Evolutionary conservation across 2,113 vertebrate species (phyloP).

Genomic region (Catharus minimus): DNA sequence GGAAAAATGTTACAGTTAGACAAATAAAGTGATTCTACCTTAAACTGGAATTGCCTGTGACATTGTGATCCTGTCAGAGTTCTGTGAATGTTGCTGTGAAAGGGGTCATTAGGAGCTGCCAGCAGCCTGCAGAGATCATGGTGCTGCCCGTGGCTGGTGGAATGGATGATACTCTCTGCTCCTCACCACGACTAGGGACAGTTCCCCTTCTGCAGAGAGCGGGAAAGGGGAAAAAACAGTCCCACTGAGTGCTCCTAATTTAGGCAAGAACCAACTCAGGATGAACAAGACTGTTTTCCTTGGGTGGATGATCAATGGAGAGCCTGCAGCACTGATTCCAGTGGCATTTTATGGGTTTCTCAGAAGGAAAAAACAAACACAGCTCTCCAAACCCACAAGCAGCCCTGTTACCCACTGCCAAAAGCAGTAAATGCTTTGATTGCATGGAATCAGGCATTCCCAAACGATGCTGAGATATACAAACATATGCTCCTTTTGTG

Average conservation of each 20-base stretch:
- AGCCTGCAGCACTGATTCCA: neutral
- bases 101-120: neutral
- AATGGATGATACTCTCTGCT: neutral
- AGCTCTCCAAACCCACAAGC: neutral
- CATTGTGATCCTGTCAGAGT: neutral
- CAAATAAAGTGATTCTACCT: neutral
- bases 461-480: neutral
- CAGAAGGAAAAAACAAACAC: neutral
- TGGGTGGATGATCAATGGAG: neutral
- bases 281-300: neutral
- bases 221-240: neutral
- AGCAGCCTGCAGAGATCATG: neutral
- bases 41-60: neutral
- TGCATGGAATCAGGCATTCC: neutral
- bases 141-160: neutral
- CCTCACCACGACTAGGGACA: fast-evolving
- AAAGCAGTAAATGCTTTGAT: neutral
- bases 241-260: neutral
- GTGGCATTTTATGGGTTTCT: neutral
- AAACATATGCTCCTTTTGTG: neutral
- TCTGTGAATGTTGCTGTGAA: neutral
- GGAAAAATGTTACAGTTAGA: neutral
- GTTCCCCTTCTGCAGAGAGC: neutral
- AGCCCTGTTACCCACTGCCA: neutral
- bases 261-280: neutral